Conservation (phyloP, 2,888 invertebrate genomes). For the Cantharis nigra region DNA sequence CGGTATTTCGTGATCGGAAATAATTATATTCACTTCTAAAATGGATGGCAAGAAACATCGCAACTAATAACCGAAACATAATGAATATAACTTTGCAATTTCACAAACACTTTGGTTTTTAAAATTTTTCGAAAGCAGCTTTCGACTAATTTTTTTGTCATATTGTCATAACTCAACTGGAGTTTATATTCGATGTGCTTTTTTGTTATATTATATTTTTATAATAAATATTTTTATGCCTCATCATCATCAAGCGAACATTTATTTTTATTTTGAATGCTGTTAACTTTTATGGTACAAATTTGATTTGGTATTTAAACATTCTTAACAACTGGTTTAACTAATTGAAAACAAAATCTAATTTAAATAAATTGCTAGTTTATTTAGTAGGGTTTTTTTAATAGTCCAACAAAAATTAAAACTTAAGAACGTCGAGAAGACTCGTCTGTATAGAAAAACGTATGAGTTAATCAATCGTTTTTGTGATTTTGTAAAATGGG, state of each 20-base stretch:
- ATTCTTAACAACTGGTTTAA: not conserved
- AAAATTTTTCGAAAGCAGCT: not conserved
- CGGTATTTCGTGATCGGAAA: slow-evolving; percentile 52
- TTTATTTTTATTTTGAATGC: not conserved
- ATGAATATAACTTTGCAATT: slow-evolving; percentile 22
- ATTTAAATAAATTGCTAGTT: not conserved
- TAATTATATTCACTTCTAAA: slow-evolving; percentile 57
- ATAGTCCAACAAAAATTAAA: not conserved
- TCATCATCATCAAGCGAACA: not conserved
- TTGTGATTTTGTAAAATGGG: not conserved
- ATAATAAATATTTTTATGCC: not conserved
- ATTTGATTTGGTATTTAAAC: not conserved
- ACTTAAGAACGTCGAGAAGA: not conserved
- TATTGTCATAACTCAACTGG: not conserved
- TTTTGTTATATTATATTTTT: not conserved
- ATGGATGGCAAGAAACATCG: slow-evolving; percentile 49
- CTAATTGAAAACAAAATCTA: not conserved
- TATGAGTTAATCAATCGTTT: not conserved
- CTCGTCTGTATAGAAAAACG: not conserved
- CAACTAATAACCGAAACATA: slow-evolving; percentile 30
- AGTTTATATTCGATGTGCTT: not conserved
- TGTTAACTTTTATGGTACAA: not conserved
- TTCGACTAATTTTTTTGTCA: not conserved
- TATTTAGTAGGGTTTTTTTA: not conserved
- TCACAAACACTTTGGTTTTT: not conserved